A percentile compares a stretch with the other conserved stretches of the same genome.
Evolutionary conservation across 2,888 invertebrate species (phyloP).

Genomic region (Ennomos erosarius): DNA sequence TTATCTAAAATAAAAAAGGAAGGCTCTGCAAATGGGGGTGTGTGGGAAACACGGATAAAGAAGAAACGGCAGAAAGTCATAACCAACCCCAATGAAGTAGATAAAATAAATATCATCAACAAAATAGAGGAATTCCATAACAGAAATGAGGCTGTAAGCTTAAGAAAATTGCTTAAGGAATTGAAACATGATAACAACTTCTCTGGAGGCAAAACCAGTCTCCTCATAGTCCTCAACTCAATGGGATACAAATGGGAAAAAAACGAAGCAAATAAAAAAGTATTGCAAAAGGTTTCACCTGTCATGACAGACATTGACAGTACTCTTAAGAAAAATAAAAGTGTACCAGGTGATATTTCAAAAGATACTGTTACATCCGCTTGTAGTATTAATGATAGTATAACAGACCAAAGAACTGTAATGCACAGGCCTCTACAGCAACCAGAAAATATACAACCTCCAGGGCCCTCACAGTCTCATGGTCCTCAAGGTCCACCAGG

Average conservation of each 20-base stretch:
- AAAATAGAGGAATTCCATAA: conserved; percentile 30
- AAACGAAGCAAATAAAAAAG: conserved; percentile 25
- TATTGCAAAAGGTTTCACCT: conserved; percentile 22
- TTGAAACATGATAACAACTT: conserved; percentile 27
- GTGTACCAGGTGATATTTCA: not conserved
- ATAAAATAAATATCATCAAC: conserved; percentile 28
- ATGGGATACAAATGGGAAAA: conserved; percentile 32
- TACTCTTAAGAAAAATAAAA: not conserved
- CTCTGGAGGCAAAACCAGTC: conserved; percentile 25
- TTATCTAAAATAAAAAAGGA: conserved; percentile 29
- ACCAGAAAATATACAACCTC: not conserved
- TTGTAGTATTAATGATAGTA: conserved; percentile 1
- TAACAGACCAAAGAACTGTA: conserved; percentile 7
- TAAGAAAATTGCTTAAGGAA: conserved; percentile 23
- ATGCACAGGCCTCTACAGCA: conserved; percentile 3
- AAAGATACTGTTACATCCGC: not conserved
- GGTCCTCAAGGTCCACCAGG: conserved; percentile 2
- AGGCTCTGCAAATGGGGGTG: conserved; percentile 24
- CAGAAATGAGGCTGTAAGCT: conserved; percentile 23
- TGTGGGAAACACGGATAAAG: conserved; percentile 23
- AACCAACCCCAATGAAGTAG: conserved; percentile 28
- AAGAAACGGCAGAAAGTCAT: conserved; percentile 29
- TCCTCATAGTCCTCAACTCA: conserved; percentile 25
- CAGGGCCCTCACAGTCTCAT: conserved; percentile 8
- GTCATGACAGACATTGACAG: not conserved